Conservation (phyloP, 2,797 vertebrate genomes). For the Peromyscus melanophrys region DNA sequence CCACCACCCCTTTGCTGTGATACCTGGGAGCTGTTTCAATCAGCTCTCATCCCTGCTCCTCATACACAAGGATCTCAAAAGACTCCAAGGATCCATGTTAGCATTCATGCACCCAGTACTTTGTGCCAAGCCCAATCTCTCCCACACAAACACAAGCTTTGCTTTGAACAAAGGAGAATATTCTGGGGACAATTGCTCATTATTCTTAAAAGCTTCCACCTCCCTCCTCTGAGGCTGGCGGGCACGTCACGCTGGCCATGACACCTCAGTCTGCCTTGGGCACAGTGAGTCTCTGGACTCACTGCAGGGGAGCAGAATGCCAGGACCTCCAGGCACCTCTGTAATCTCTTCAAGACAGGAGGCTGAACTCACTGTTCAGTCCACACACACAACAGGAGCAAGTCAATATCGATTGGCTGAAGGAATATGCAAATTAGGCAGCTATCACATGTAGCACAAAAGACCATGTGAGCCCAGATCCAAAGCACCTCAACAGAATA, state of each 20-base stretch:
- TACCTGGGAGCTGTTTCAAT: background rate
- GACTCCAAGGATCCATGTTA: background rate
- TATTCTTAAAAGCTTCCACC: background rate
- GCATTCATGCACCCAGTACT: background rate
- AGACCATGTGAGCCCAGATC: background rate
- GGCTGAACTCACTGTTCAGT: background rate
- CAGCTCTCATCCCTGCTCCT: background rate
- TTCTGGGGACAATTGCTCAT: background rate
- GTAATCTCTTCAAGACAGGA: background rate
- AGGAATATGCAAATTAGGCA: background rate
- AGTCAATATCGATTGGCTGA: background rate
- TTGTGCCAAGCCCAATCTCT: background rate
- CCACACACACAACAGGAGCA: background rate
- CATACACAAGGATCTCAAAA: background rate
- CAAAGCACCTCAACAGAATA: background rate
- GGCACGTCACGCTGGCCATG: background rate
- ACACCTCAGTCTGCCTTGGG: background rate
- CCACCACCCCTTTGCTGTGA: background rate
- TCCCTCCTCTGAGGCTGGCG: background rate
- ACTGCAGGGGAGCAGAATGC: background rate
- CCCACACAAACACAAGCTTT: background rate
- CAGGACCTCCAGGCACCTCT: background rate
- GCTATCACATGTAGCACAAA: background rate
- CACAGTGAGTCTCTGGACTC: background rate
- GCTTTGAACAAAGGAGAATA: constrained; percentile 9